Base-by-base conservation (phyloP, 1,140 invertebrate species). In the Adelges cooleyi region DNA sequence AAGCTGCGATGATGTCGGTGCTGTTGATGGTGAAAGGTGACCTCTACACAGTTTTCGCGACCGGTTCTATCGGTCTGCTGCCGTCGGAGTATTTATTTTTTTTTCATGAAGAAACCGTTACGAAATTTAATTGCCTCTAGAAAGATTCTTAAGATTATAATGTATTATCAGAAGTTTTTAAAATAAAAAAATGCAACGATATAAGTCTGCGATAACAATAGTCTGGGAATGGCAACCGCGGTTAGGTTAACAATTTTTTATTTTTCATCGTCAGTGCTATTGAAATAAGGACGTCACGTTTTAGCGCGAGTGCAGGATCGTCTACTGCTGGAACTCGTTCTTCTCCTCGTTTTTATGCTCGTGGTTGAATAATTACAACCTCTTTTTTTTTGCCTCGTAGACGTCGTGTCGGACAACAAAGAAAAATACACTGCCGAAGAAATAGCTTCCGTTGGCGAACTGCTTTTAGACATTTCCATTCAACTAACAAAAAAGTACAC, bases 391-490 rank as follows among this genome's bases (percentile, higher is more conserved):
- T 65, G n/a, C n/a, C n/a, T n/a, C 65, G n/a, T 15, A 67, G 66
- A 67, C 46, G 49, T 67, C 5, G 49, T 53, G 9, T 65, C 38
- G 53, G 40, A 62, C 20, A n/a, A 49, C 15, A 51, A 51, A 49
- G 67, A 46, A n/a, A 50, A 68, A 67, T 90, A 87, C 86, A 84
- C 84, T 72, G 79, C 86, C 0, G 86, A 89, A 74, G 84, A 92
- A 70, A 79, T 90, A 67, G 87, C 87, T 10, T 86, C 86, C 23
- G 83, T 92, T 33, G 90, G 89, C 46, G 89, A 91, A 77, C 78
- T 92, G 27, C 78, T 94, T 48, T 77, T 91, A 54, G 90, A 94
- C 75, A 85, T 93, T 68, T 89, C 88, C 4, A 81, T 84, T 40
- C 89, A 87, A 71, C 78, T 95, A 48, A 89, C 89, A 10, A 84